Conservation (phyloP, 2,113 vertebrate species). For the Daubentonia madagascariensis region DNA sequence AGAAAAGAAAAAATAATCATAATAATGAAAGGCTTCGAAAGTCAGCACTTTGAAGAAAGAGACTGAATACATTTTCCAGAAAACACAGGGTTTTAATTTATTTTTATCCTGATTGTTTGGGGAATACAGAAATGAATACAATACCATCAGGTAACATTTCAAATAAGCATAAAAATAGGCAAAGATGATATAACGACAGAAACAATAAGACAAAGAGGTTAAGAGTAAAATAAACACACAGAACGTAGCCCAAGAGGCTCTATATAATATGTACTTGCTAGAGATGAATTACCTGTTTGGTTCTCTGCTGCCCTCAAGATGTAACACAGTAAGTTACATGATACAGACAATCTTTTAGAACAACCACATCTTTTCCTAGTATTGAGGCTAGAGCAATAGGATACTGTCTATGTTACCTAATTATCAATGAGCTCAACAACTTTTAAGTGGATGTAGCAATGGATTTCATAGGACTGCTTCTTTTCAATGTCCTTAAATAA, state of each 20-base stretch:
- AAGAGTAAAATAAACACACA: not conserved
- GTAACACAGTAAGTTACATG: not conserved
- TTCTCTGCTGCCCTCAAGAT: not conserved
- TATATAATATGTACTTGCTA: not conserved
- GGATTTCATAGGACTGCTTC: not conserved
- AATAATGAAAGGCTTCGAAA: not conserved
- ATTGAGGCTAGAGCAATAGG: not conserved
- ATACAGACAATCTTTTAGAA: not conserved
- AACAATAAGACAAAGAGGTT: not conserved
- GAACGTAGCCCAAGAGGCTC: not conserved
- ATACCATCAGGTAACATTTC: not conserved
- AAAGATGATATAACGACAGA: not conserved
- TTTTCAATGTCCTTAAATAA: not conserved
- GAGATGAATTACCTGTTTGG: not conserved
- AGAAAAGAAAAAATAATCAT: not conserved
- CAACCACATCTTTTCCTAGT: not conserved
- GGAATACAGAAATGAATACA: conserved; percentile 14
- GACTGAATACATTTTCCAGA: not conserved
- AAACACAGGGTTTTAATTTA: not conserved
- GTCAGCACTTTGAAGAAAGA: conserved; percentile 38
- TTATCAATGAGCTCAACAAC: not conserved
- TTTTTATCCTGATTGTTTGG: not conserved
- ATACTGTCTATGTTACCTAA: not conserved
- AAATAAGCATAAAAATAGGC: not conserved
- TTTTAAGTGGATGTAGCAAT: not conserved